Evolutionary conservation across 2,113 vertebrate species (phyloP), one percentile per base, ranked within the genome.

Genomic region (Catagonus wagneri): DNA sequence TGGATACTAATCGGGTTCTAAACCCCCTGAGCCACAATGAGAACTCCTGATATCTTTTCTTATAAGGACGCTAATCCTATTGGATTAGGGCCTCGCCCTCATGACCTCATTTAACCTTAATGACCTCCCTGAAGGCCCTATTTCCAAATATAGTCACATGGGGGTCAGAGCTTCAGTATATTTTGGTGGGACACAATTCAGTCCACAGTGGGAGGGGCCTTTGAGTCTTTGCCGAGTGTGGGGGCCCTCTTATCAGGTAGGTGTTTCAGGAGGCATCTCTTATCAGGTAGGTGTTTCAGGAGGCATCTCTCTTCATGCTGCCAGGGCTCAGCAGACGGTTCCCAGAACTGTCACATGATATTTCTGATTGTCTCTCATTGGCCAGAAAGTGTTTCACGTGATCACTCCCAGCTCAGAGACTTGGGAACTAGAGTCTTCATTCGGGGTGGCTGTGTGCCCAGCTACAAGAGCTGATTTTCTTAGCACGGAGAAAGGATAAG

Each of bases 341-440:
- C 76, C 52, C 36, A 88, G 94, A 27, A 58, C 2, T 14, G 44
- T 80, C 88, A 68, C 2, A 4, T 71, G 87, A 69, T n/a, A 36
- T 34, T 86, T 95, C 22, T n/a, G 29, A 44, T 69, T 65, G 6
- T 65, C 87, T 80, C 36, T 90, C n/a, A 78, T 83, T 92, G 93
- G 36, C 80, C 71, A 88, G 71, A 74, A 68, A 60, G 54, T 78
- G n/a, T 39, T 52, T 52, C 61, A 29, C 20, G 6, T 34, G 71
- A 50, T 72, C 54, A 65, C 44, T 50, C 52, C 23, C 66, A 32
- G 20, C 66, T 44, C 7, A 27, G 52, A 32, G 90, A 96, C 2
- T 34, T 78, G 50, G 87, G 88, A 96, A 93, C 69, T 29, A 25
- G 27, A 78, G 71, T 90, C 79, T 88, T 83, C 39, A 36, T 84